Evolutionary conservation across 2,888 invertebrate genomes (phyloP).

Genomic region (Sthenelais limicola): DNA sequence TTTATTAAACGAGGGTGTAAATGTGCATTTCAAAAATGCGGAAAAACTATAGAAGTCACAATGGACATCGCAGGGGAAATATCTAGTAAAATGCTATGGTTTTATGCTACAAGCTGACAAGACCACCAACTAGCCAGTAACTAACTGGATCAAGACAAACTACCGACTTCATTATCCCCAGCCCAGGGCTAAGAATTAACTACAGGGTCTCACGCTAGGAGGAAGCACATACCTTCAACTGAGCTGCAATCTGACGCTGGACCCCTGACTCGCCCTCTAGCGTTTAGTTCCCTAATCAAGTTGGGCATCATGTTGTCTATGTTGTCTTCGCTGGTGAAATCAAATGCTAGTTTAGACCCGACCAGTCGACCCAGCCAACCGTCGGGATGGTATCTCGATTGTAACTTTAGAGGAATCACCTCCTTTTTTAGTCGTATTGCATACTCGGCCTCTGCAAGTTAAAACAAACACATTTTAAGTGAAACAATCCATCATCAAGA

Average conservation of each 20-base stretch:
- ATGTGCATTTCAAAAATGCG: too few relatives aligned
- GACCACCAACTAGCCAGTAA: too few relatives aligned
- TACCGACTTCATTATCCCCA: too few relatives aligned
- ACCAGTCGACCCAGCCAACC: constrained; percentile 69
- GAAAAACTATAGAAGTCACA: too few relatives aligned
- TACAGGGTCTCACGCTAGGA: not conserved
- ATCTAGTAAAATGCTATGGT: too few relatives aligned
- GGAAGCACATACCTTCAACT: constrained; percentile 30
- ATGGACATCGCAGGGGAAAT: too few relatives aligned
- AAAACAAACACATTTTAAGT: not conserved
- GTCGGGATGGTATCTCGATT: constrained; percentile 64
- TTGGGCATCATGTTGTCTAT: constrained; percentile 57
- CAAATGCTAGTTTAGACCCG: constrained; percentile 64
- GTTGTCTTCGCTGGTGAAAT: constrained; percentile 58
- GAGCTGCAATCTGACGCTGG: constrained; percentile 7
- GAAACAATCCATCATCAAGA: too few relatives aligned
- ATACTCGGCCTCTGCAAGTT: constrained; percentile 65
- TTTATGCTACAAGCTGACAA: too few relatives aligned
- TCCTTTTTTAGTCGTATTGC: constrained; percentile 60
- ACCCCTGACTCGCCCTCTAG: constrained; percentile 54
- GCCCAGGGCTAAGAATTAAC: too few relatives aligned
- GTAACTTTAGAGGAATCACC: constrained; percentile 64
- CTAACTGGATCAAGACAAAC: too few relatives aligned
- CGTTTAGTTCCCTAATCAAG: constrained; percentile 60
- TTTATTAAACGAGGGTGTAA: too few relatives aligned